Evolutionary conservation across 1,140 invertebrate species (phyloP).

Genomic region (Helicoverpa armigera): DNA sequence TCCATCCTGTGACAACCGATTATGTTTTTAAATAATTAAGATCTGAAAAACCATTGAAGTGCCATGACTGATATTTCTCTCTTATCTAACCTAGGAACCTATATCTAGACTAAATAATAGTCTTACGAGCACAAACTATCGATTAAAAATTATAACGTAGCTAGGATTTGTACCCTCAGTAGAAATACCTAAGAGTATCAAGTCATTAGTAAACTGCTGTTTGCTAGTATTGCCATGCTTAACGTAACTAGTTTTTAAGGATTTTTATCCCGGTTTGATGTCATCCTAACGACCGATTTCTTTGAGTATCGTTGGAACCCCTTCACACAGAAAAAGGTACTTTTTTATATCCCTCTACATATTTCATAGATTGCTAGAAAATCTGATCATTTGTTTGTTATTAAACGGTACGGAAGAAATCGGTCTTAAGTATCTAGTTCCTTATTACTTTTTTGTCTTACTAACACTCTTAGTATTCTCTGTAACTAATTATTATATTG

Average conservation of each 20-base stretch:
- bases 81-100: conserved; percentile 25
- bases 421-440: conserved; percentile 8
- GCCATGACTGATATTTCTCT: conserved; percentile 47
- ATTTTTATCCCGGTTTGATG: conserved; percentile 35
- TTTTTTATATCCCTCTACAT: not conserved
- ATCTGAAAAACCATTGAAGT: conserved; percentile 39
- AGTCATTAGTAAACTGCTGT: conserved; percentile 37
- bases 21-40: conserved; percentile 14
- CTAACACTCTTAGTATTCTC: conserved; percentile 25
- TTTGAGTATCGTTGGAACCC: not conserved
- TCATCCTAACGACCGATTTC: conserved; percentile 10
- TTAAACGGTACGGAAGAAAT: not conserved
- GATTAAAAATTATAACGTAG: not conserved
- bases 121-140: conserved; percentile 31
- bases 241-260: conserved; percentile 34
- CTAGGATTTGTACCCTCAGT: conserved; percentile 27
- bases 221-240: conserved; percentile 39
- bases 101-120: conserved; percentile 17
- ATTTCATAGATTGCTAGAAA: conserved; percentile 20
- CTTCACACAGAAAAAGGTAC: not conserved
- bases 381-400: no score
- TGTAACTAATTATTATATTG: not conserved
- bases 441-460: conserved; percentile 23
- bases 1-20: conserved; percentile 56
- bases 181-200: conserved; percentile 41